Conservation (phyloP, 1,140 invertebrate species). For the Heliothis virescens region DNA sequence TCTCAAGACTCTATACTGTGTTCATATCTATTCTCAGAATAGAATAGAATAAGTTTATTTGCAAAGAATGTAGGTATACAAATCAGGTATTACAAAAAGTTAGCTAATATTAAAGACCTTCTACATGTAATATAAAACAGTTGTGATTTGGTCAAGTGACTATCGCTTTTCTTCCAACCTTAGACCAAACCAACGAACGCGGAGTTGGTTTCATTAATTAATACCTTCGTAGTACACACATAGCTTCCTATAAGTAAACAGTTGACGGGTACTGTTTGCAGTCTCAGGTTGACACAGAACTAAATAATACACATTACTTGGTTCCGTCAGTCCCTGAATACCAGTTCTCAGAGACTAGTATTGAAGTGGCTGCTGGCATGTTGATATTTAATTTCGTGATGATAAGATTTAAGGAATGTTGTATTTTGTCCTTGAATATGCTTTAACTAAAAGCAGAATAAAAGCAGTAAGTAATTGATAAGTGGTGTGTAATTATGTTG, state of each 20-base stretch:
- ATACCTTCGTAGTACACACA: conserved; percentile 58
- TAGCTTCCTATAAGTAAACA: conserved; percentile 47
- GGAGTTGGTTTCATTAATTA: conserved; percentile 61
- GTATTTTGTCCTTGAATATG: not conserved
- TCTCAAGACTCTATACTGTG: too few species aligned
- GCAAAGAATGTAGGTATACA: too few species aligned
- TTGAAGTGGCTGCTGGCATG: not conserved
- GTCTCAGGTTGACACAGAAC: conserved; percentile 24
- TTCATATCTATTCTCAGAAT: too few species aligned
- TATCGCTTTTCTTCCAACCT: not conserved
- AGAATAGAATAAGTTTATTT: too few species aligned
- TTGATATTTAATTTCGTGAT: not conserved
- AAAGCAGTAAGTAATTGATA: too few species aligned
- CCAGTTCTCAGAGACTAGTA: not conserved
- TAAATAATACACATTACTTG: conserved; percentile 39
- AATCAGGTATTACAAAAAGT: too few species aligned
- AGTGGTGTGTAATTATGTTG: too few species aligned
- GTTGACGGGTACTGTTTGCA: conserved; percentile 45
- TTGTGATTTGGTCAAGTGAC: too few species aligned
- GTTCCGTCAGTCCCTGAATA: not conserved
- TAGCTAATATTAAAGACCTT: too few species aligned
- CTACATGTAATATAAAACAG: too few species aligned
- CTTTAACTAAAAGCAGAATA: too few species aligned
- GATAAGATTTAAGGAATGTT: not conserved
- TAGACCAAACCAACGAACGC: not conserved